Evolutionary conservation across 2,888 invertebrate species (phyloP), one percentile per base, ranked within the genome.

Genomic region (Prosopocoilus inquinatus): DNA sequence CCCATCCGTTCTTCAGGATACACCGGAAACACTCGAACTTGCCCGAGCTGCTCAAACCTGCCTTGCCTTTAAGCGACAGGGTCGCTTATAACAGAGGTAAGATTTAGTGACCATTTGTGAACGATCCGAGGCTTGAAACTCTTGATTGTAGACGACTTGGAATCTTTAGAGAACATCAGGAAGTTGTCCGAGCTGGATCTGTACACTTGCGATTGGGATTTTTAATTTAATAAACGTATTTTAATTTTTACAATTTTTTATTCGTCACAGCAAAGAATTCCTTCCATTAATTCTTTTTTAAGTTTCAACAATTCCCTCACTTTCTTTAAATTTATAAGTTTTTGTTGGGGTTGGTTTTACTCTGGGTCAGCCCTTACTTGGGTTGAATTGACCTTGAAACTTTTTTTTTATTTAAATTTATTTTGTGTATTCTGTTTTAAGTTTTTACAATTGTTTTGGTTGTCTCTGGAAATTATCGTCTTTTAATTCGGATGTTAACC

Each of bases 1-100:
- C 79, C 48, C 91, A 94, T 79, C 84, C 58, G 87, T 91, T 80
- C 51, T 89, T 94, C 73, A 92, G 91, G 74, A 87, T 88, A 69
- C 81, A 84, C 62, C 79, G 83, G 55, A 84, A 80, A 72, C 79
- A 81, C 32, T 80, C 82, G 68, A 81, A 81, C 63, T 70, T 90
- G 58, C 83, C 86, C 1, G 84, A 85, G 48, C 79, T 89, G 57
- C 79, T 90, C 16, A 84, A 85, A 47, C 82, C 87, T 43, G 87
- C 87, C n/a, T 81, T 85, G 57, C 87, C 88, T 2, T 80, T 87
- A 61, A 83, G 84, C 62, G 83, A 85, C 35, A 79, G 82, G 63
- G 79, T 79, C 53, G 75, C 76, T 33, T 75, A 76, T 63, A 75
- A 78, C 64, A 79, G 80, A 53, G 82, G 86, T 85, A 54, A 75